Evolutionary conservation across 2,797 vertebrate species (phyloP).

Genomic region (Peromyscus aztecus): DNA sequence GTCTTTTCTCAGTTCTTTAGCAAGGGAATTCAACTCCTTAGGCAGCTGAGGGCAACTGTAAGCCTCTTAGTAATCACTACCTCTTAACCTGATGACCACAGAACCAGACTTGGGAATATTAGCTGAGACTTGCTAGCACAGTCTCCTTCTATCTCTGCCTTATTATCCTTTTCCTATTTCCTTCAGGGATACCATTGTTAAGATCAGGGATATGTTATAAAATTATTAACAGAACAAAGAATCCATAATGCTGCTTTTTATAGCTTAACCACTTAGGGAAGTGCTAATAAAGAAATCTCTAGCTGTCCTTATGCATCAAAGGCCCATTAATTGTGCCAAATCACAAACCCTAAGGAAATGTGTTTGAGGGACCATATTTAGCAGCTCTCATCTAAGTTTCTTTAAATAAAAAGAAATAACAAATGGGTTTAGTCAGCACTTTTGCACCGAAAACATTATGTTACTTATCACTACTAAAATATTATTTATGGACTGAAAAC

Average conservation of each 20-base stretch:
- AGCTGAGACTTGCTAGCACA: neutral
- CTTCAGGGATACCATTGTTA: neutral
- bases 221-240: neutral
- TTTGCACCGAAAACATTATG: conserved; percentile 67
- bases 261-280: conserved; percentile 45
- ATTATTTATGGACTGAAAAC: conserved; percentile 78
- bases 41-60: neutral
- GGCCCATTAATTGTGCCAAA: conserved; percentile 61
- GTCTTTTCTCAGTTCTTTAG: neutral
- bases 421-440: conserved; percentile 53
- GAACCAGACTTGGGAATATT: neutral
- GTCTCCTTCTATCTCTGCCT: neutral
- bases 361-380: conserved; percentile 49
- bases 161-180: neutral
- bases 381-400: conserved; percentile 55
- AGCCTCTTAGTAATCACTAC: neutral
- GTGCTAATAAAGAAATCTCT: neutral
- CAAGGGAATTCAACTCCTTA: neutral
- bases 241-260: conserved; percentile 10
- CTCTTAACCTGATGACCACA: neutral
- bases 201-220: neutral
- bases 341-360: conserved; percentile 34
- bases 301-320: conserved; percentile 4
- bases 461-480: conserved; percentile 72
- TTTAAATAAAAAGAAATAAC: conserved; percentile 74